Percentiles rank a stretch among this genome's conserved stretches.
Conservation (phyloP, 2,113 vertebrate genomes). For the Amazona guildingii region DNA sequence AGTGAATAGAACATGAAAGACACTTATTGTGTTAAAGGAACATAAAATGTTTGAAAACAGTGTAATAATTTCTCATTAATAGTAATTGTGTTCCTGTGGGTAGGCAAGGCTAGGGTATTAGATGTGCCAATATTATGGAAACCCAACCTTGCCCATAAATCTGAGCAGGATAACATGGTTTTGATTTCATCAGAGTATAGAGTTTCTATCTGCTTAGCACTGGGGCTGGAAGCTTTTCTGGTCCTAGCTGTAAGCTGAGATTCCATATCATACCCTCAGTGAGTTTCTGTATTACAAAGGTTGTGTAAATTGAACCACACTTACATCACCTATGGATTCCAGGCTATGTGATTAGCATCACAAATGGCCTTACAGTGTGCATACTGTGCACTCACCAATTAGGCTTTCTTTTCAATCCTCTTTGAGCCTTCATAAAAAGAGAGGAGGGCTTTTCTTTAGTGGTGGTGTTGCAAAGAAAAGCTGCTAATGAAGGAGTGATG, state of each 20-base stretch:
- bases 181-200: neutral
- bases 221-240: neutral
- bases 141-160: neutral
- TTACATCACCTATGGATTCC: conserved; percentile 28
- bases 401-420: conserved; percentile 56
- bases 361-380: conserved; percentile 32
- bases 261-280: neutral
- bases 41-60: neutral
- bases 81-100: neutral
- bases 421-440: conserved; percentile 52
- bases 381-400: conserved; percentile 57
- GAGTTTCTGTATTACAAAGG: neutral
- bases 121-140: neutral
- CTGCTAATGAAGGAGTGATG: conserved; percentile 77
- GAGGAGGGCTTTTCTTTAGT: conserved; percentile 56
- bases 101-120: neutral
- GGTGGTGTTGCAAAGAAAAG: conserved; percentile 53
- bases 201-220: neutral
- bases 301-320: conserved; percentile 16
- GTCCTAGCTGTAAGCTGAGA: neutral
- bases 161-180: neutral
- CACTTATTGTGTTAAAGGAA: neutral
- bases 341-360: conserved; percentile 38
- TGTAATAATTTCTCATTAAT: neutral
- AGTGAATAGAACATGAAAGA: neutral